Conservation (phyloP, 1,140 invertebrate genomes). For the Archegozetes longisetosus region DNA sequence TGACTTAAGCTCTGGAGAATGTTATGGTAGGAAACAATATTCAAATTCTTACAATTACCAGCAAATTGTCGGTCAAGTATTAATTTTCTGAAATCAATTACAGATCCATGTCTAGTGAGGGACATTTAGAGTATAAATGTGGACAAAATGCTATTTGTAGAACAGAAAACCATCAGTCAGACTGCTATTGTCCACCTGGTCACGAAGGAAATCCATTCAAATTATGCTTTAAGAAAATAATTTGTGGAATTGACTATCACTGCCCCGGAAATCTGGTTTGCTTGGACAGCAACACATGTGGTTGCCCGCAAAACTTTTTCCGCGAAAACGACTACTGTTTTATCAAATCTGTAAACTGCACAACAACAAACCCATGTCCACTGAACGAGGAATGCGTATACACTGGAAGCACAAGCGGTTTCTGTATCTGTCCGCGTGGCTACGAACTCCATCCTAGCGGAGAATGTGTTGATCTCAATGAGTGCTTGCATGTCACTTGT, state of each 20-base stretch:
- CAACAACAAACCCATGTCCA: constrained; percentile 27
- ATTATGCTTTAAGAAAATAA: constrained; percentile 46
- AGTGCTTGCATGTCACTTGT: constrained; percentile 32
- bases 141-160: constrained; percentile 74
- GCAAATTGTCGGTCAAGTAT: too few relatives aligned
- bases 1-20: constrained; percentile 16
- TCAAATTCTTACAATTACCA: neutral
- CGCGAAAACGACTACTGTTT: constrained; percentile 25
- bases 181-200: constrained; percentile 61
- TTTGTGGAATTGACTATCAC: constrained; percentile 29
- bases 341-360: constrained; percentile 23
- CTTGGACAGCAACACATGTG: constrained; percentile 23
- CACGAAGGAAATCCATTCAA: constrained; percentile 62
- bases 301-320: constrained; percentile 22
- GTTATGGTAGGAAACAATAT: constrained; percentile 12
- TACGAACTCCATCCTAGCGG: constrained; percentile 22
- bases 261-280: constrained; percentile 27
- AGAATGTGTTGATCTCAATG: constrained; percentile 20
- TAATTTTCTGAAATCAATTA: too few relatives aligned
- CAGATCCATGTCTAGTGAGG: constrained; percentile 4
- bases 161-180: constrained; percentile 60
- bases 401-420: constrained; percentile 20
- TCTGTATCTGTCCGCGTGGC: constrained; percentile 26
- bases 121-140: constrained; percentile 36
- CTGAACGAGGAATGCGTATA: constrained; percentile 26